phyloP scores from a whole-genome alignment of 2,113 vertebrate species.

The Megaleporinus macrocephalus region DNA sequence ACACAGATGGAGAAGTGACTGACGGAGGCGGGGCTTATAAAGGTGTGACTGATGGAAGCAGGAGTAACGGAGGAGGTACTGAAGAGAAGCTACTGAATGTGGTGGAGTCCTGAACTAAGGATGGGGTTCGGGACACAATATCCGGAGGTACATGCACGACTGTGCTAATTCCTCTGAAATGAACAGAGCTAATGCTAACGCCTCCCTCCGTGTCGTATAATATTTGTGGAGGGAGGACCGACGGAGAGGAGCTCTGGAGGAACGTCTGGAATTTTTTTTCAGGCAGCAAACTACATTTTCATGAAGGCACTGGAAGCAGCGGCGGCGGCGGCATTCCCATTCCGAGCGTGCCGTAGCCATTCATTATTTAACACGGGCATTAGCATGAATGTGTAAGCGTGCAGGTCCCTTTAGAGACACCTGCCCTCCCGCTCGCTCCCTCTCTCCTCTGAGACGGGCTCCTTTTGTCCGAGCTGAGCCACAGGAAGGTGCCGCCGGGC shows the following conservation, averaged over 20 bases:
- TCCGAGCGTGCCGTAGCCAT: conserved; percentile 40
- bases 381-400: conserved; percentile 54
- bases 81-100: background rate
- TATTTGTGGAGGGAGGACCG: background rate
- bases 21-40: background rate
- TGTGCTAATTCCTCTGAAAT: too few species aligned
- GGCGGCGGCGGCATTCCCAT: conserved; percentile 38
- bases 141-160: too few species aligned
- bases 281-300: conserved; percentile 34
- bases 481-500: background rate
- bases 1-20: too few species aligned
- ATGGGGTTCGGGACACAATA: background rate
- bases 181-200: background rate
- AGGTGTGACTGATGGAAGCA: background rate
- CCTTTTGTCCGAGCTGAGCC: conserved; percentile 34
- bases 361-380: conserved; percentile 60
- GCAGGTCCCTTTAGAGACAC: conserved; percentile 34
- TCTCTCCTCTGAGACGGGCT: conserved; percentile 22
- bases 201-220: background rate
- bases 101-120: background rate
- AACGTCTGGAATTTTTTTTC: conserved; percentile 27
- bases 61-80: too few species aligned
- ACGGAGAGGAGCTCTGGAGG: background rate
- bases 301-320: conserved; percentile 40
- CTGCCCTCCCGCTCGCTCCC: conserved; percentile 25